A percentile compares a stretch with the other conserved stretches of the same genome.
Evolutionary conservation across 2,797 vertebrate genomes (phyloP).

Genomic region (Podargus strigoides): DNA sequence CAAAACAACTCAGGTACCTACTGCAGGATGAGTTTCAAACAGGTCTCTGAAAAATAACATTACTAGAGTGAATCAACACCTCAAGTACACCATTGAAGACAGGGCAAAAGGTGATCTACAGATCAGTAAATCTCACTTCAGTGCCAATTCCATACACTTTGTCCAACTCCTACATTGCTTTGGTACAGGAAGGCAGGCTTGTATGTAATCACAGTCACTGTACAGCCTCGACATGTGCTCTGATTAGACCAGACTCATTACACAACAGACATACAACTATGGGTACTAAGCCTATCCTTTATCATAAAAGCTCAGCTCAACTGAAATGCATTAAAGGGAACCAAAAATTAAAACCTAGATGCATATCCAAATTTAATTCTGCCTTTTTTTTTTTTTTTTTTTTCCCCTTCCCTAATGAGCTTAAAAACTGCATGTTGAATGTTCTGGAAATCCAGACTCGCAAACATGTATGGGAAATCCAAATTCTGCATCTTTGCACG

Average conservation of each 20-base stretch:
- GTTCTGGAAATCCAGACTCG: background rate
- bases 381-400: background rate
- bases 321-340: background rate
- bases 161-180: background rate
- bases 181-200: background rate
- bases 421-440: background rate
- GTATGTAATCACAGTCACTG: background rate
- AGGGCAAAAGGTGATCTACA: background rate
- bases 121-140: background rate
- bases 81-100: background rate
- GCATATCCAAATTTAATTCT: background rate
- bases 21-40: background rate
- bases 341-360: background rate
- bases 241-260: background rate
- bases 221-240: background rate
- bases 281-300: background rate
- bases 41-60: background rate
- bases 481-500: background rate
- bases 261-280: background rate
- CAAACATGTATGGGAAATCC: background rate
- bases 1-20: background rate
- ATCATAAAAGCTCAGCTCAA: background rate
- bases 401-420: rapidly evolving
- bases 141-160: background rate
- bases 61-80: background rate